Evolutionary conservation across 2,888 invertebrate species (phyloP).

Genomic region (Hemithea aestivaria): DNA sequence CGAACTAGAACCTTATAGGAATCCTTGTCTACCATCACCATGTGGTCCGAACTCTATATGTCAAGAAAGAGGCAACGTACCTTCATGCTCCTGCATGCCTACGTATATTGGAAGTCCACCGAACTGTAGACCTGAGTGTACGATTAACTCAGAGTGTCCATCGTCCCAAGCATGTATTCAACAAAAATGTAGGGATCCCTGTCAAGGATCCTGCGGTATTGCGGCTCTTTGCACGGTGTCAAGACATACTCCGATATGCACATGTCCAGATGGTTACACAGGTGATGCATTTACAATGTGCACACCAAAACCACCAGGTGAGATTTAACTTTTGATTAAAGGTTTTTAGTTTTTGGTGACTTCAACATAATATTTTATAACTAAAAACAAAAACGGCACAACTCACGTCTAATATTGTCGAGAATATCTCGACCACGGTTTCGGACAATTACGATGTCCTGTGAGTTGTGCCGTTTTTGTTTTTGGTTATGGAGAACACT

Average conservation of each 20-base stretch:
- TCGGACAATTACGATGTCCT: too few species aligned
- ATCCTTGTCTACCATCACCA: slow-evolving; percentile 81
- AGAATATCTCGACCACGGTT: too few species aligned
- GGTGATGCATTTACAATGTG: slow-evolving; percentile 83
- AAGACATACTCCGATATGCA: slow-evolving; percentile 86
- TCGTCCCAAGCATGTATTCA: slow-evolving; percentile 83
- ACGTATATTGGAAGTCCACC: slow-evolving; percentile 82
- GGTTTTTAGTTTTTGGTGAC: slow-evolving; percentile 11
- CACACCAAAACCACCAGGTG: slow-evolving; percentile 63
- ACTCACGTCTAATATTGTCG: too few species aligned
- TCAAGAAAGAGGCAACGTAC: slow-evolving; percentile 76
- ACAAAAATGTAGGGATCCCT: slow-evolving; percentile 86
- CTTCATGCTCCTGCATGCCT: slow-evolving; percentile 81
- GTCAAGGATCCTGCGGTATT: slow-evolving; percentile 84
- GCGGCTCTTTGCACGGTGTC: slow-evolving; percentile 81
- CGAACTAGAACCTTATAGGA: slow-evolving; percentile 66
- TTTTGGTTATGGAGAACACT: too few species aligned
- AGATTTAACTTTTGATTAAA: slow-evolving; percentile 25
- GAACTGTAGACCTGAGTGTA: slow-evolving; percentile 85
- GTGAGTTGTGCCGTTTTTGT: too few species aligned
- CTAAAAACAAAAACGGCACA: too few species aligned
- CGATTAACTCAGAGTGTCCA: slow-evolving; percentile 84
- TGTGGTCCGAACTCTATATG: slow-evolving; percentile 86
- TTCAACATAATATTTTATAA: too few species aligned
- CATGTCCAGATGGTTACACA: slow-evolving; percentile 83